Evolutionary conservation across 1,140 invertebrate species (phyloP), one percentile per base, ranked within the genome.

Genomic region (Anastrepha ludens): DNA sequence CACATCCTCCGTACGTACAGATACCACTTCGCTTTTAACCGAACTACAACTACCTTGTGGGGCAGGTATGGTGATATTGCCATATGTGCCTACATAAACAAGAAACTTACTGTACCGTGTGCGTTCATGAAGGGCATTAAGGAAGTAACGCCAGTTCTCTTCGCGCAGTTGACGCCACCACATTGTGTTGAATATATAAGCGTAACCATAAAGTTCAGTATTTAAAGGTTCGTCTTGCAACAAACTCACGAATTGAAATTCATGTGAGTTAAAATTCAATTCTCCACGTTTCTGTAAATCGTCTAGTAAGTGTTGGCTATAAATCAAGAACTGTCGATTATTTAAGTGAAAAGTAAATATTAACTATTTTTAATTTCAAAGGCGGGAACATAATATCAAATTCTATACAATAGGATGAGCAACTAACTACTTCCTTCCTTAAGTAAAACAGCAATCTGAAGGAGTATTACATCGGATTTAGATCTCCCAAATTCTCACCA

Each of bases 141-240:
- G 9, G 58, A 85, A 85, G 50, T 44, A 59, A 17, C 29, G 81
- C 81, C 44, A 85, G 58, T 85, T 85, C 44, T 41, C 81, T 29
- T 29, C 20, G 7, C 81, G 81, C 20, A 85, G 20, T 59, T 85
- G 50, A 15, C 81, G 81, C 81, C 81, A 85, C 81, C 81, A 85
- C 9, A 85, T 85, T 3, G 41, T 47, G 44, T 47, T 74, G 8
- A 64, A 74, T 39, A 59, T 39, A 55, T 85, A 7, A 20, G 17
- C n/a, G 70, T 17, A 78, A 2, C 20, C 70, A 13, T 78, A 9
- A 44, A 78, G 44, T 9, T 78, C 39, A 6, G 3, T 7, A 3
- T 78, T 13, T 7, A 78, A 4, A 7, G 39, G 3, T 7, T 78
- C 2, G 50, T 85, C 50, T 13, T 85, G 81, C 58, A 85, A 17